A percentile compares a stretch with the other conserved stretches of the same genome.
These are phyloP conservation scores for Tiphia femorata DNA, from an alignment of 2,888 invertebrate species.

Conservation along the genomic window DNA sequence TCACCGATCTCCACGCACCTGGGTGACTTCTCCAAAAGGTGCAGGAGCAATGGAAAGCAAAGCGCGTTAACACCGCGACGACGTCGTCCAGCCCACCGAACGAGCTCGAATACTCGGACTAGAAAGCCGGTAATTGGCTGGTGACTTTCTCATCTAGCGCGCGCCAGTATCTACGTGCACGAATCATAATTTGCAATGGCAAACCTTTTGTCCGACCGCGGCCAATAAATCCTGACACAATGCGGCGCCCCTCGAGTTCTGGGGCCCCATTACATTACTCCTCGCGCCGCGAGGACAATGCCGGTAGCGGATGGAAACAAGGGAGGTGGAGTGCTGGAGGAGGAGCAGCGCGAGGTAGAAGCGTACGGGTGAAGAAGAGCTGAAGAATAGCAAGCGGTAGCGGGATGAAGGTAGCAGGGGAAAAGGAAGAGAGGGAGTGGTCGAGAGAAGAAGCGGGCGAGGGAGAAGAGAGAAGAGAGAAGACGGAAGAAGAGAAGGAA, in stretches of 20 bases:
- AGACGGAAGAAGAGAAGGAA: neutral
- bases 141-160: neutral
- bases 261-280: constrained; percentile 30
- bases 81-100: no score
- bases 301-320: constrained; percentile 28
- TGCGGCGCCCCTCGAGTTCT: constrained; percentile 27
- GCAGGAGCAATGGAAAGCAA: no score
- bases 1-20: no score
- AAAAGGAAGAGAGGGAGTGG: neutral
- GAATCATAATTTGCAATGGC: constrained; percentile 39
- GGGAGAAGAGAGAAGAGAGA: neutral
- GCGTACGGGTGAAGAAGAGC: neutral
- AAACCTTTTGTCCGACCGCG: constrained; percentile 36
- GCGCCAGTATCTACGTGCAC: constrained; percentile 18
- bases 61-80: neutral
- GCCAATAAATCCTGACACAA: constrained; percentile 43
- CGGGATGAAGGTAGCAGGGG: no score
- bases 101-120: no score
- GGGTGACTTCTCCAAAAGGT: no score
- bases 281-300: constrained; percentile 37
- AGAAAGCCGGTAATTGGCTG: constrained; percentile 1
- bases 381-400: no score
- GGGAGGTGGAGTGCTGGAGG: neutral
- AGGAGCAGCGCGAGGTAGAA: neutral
- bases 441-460: neutral